Conservation (phyloP, 2,888 invertebrate species). For the Limnephilus auricula region DNA sequence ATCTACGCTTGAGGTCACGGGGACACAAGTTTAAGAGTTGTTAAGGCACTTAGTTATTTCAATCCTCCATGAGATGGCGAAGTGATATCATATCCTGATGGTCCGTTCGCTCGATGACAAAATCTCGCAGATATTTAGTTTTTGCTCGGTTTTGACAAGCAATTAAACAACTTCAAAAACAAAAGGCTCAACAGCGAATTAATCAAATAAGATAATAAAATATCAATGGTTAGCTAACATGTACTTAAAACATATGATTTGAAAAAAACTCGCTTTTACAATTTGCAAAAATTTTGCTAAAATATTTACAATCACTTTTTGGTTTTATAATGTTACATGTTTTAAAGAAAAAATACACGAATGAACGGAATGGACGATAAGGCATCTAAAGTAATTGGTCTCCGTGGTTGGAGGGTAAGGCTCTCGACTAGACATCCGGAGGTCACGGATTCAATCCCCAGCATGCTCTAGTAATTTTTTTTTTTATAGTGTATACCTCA, state of each 20-base stretch:
- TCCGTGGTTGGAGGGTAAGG: no score
- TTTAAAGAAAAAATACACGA: neutral
- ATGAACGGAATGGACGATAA: neutral
- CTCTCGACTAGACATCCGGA: no score
- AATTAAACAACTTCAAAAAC: constrained; percentile 18
- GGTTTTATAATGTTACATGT: no score
- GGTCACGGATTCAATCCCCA: no score
- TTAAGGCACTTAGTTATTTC: constrained; percentile 20
- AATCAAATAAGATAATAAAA: constrained; percentile 9
- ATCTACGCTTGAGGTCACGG: constrained; percentile 24
- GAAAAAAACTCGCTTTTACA: neutral
- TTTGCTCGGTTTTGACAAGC: constrained; percentile 29
- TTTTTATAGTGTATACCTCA: no score
- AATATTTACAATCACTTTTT: neutral
- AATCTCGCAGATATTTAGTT: constrained; percentile 14
- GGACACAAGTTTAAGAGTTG: constrained; percentile 30
- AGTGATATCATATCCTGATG: constrained; percentile 42
- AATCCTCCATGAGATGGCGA: constrained; percentile 14
- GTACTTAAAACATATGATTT: neutral
- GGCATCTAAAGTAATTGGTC: no score
- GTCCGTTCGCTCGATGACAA: constrained; percentile 33
- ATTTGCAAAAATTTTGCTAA: neutral
- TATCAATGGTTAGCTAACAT: neutral
- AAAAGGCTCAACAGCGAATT: neutral
- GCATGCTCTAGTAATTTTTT: no score